Conservation (phyloP, 1,140 invertebrate genomes). For the Camponotus pennsylvanicus region DNA sequence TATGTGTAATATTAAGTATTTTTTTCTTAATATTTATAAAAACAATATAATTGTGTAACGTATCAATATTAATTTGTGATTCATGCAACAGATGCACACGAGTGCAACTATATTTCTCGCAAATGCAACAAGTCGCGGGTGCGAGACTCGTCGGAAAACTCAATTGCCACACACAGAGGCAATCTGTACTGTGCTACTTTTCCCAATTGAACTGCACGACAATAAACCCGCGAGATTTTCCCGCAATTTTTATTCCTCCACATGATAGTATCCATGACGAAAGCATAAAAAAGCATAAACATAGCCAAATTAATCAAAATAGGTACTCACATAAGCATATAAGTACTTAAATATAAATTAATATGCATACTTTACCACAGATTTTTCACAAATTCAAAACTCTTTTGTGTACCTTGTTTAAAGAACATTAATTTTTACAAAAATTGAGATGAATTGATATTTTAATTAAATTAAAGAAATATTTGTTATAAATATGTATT, state of each 20-base stretch:
- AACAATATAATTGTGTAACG: not conserved
- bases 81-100: conserved; percentile 33
- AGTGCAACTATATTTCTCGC: conserved; percentile 25
- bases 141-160: conserved; percentile 39
- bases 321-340: not conserved
- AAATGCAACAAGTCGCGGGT: conserved; percentile 73
- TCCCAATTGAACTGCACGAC: not conserved
- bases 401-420: not conserved
- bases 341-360: not conserved
- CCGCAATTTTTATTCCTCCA: not conserved
- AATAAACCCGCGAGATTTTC: not conserved
- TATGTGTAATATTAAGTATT: not conserved
- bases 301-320: not conserved
- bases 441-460: not conserved
- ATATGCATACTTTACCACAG: not conserved
- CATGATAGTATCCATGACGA: not conserved
- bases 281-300: not conserved
- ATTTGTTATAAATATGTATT: not conserved
- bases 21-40: not conserved
- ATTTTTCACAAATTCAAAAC: not conserved
- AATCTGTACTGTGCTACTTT: conserved; percentile 33
- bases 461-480: not conserved
- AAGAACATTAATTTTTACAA: not conserved
- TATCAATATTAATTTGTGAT: conserved; percentile 34
- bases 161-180: conserved; percentile 37